These are phyloP conservation scores for Triops longicaudatus DNA, from an alignment of 1,140 invertebrate genomes.

Conservation along the genomic window DNA sequence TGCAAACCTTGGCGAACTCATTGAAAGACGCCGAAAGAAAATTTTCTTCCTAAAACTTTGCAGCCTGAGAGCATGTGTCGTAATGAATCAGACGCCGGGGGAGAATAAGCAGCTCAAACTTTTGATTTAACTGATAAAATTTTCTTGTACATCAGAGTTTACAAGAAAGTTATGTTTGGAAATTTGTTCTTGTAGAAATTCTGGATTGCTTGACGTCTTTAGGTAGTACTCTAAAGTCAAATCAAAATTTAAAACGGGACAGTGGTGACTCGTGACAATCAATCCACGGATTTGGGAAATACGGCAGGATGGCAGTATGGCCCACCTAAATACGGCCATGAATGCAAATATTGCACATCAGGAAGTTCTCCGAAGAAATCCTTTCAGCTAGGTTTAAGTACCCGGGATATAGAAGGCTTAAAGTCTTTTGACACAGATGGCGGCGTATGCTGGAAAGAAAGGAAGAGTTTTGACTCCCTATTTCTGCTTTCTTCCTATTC, in stretches of 20 bases:
- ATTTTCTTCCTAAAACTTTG: background rate
- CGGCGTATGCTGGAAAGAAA: no score
- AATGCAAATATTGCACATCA: no score
- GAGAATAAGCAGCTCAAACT: background rate
- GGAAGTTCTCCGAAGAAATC: no score
- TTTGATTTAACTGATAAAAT: background rate
- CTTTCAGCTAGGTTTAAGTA: no score
- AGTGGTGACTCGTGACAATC: background rate
- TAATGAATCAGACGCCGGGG: background rate
- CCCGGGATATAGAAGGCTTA: no score
- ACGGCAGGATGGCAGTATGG: background rate
- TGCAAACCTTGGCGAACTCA: background rate
- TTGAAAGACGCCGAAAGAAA: background rate
- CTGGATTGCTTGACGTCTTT: background rate
- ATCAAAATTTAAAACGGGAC: background rate
- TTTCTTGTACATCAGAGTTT: background rate
- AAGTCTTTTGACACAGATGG: no score
- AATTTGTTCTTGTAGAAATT: background rate
- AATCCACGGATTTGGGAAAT: background rate
- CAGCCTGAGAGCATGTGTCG: background rate
- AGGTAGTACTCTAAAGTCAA: background rate
- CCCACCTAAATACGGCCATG: no score
- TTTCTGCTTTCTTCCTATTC: no score
- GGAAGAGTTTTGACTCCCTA: no score
- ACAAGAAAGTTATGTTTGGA: background rate